A percentile compares a stretch with the other conserved stretches of the same genome.
phyloP scores from a whole-genome alignment of 2,113 vertebrate genomes.

The Heliornis fulica region DNA sequence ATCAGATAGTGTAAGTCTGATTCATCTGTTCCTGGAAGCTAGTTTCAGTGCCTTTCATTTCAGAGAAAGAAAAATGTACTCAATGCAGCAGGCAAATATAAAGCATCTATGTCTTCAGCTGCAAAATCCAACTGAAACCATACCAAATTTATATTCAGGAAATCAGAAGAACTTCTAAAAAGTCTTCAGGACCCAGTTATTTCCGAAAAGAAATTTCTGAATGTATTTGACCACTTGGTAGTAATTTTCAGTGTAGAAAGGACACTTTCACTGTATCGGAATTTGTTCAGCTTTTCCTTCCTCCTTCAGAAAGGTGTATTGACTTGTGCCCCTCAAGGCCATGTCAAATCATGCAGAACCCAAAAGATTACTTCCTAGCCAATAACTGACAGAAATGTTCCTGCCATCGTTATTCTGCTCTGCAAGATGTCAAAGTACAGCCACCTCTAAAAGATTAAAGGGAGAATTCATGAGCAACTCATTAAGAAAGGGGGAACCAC shows the following conservation, averaged over 20 bases:
- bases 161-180: neutral
- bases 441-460: slow-evolving; percentile 54
- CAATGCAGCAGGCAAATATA: neutral
- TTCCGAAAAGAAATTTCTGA: neutral
- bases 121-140: neutral
- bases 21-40: neutral
- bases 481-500: slow-evolving; percentile 45
- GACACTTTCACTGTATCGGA: neutral
- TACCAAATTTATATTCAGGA: neutral
- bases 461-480: slow-evolving; percentile 45
- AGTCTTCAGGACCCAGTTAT: neutral
- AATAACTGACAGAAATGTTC: slow-evolving; percentile 56
- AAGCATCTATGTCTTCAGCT: neutral
- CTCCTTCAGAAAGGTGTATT: neutral
- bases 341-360: slow-evolving; percentile 51
- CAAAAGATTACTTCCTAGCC: slow-evolving; percentile 54
- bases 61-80: neutral
- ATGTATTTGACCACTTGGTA: neutral
- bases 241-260: neutral
- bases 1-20: neutral
- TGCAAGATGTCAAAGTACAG: slow-evolving; percentile 43
- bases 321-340: neutral
- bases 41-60: neutral
- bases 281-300: neutral
- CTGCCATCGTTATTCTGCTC: slow-evolving; percentile 13